Evolutionary conservation across 2,113 vertebrate species (phyloP), one percentile per base, ranked within the genome.

Genomic region (Coracopsis vasa): DNA sequence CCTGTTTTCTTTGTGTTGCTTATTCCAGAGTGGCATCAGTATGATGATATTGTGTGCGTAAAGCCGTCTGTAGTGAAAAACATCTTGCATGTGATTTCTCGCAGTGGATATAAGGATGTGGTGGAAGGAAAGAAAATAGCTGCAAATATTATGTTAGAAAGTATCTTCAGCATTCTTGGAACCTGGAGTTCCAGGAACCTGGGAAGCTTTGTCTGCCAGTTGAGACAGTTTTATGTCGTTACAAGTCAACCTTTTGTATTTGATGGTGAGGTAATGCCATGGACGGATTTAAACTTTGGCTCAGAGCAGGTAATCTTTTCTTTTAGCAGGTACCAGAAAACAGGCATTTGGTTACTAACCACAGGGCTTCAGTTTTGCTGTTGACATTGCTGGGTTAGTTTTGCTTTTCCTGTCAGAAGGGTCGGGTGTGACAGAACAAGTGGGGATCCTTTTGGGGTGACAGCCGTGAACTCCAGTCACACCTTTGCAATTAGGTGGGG

Each of bases 11-110:
- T 2, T 73, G 24, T 53, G 18, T 33, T 89, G 17, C 42, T 58
- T n/a, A 2, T 74, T 95, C 33, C n/a, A 98, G 98, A 97, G 41
- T 99, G 99, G 99, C 99, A 99, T 93, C 99, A 99, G 33, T 99
- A 99, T 5, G 99, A 99, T 29, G 99, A 99, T 70, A 99, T 99
- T 4, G 97, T 99, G 21, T 99, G 99, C 29, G 88, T 10, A 3
- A 48, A 35, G 58, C 82, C 97, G 1, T 33, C 97, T 2, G 31
- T 10, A 0, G 0, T 28, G 0, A 19, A 1, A 29, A 58, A 0
- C 2, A 0, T n/a, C 0, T 0, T 0, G 8, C 1, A 19, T 0
- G 0, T 0, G 0, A 0, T 95, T 0, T 0, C 0, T 23, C 3
- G 6, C 0, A 5, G 27, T 28, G 13, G 81, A 1, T 94, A 12